These are phyloP conservation scores for Mergus octosetaceus DNA, from an alignment of 2,797 vertebrate species.

Conservation along the genomic window DNA sequence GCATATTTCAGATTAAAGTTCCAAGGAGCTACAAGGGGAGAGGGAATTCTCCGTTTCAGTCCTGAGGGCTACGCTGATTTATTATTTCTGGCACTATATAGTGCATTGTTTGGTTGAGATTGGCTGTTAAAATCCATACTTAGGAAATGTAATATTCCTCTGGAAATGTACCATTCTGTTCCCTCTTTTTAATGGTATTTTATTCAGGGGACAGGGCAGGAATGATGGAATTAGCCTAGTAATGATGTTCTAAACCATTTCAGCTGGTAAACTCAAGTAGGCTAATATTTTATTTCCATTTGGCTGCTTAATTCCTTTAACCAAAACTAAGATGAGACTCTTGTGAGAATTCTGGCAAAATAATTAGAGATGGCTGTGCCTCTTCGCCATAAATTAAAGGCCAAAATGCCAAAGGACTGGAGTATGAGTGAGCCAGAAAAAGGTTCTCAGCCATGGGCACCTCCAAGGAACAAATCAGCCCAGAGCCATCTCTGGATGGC, in stretches of 20 bases:
- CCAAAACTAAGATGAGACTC: not conserved
- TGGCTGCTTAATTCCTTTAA: not conserved
- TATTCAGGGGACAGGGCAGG: not conserved
- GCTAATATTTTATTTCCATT: not conserved
- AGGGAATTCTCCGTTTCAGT: slow-evolving; percentile 54
- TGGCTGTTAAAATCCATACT: slow-evolving; percentile 51
- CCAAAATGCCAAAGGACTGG: not conserved
- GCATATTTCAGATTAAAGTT: slow-evolving; percentile 49
- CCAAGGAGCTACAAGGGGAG: slow-evolving; percentile 39
- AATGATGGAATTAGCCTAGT: not conserved
- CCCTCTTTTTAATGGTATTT: not conserved
- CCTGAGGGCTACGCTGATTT: slow-evolving; percentile 32
- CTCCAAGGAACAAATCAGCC: not conserved
- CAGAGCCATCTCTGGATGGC: not conserved
- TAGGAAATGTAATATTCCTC: slow-evolving; percentile 44
- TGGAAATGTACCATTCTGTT: slow-evolving; percentile 20
- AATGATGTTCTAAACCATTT: slow-evolving; percentile 32
- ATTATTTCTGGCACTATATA: slow-evolving; percentile 19
- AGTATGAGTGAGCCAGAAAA: not conserved
- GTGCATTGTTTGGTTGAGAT: slow-evolving; percentile 44
- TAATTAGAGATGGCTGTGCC: not conserved
- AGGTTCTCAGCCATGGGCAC: rapidly evolving
- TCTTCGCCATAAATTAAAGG: not conserved
- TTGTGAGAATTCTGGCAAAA: not conserved
- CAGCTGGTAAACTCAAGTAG: slow-evolving; percentile 1